These are phyloP conservation scores for Protonemura montana DNA, from an alignment of 2,888 invertebrate species.

Conservation along the genomic window DNA sequence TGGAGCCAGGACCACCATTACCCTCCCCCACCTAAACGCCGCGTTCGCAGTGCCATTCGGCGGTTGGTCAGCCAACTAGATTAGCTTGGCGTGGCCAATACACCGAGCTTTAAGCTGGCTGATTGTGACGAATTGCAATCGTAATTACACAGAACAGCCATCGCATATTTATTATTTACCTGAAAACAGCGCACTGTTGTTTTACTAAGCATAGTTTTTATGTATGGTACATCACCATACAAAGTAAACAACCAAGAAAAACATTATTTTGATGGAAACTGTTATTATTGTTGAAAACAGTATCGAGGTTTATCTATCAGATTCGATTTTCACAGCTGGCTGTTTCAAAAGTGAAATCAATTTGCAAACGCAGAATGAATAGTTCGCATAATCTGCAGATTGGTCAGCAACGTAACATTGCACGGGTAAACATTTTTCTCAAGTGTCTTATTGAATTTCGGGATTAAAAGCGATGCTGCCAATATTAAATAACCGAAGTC, in stretches of 20 bases:
- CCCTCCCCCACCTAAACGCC: too few species aligned
- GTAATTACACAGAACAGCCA: not conserved
- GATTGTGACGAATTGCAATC: not conserved
- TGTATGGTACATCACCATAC: not conserved
- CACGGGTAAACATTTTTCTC: not conserved
- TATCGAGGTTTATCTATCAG: not conserved
- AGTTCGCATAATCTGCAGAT: not conserved
- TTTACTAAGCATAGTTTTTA: not conserved
- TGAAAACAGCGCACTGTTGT: not conserved
- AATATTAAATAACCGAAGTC: not conserved
- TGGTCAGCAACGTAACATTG: not conserved
- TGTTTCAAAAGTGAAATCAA: not conserved
- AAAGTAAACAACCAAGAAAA: not conserved
- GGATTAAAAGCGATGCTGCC: not conserved
- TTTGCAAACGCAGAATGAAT: not conserved
- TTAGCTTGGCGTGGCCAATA: not conserved
- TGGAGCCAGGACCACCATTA: too few species aligned
- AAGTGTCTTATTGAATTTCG: not conserved
- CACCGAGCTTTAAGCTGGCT: not conserved
- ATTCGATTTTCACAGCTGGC: not conserved
- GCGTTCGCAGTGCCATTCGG: too few species aligned
- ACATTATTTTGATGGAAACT: not conserved
- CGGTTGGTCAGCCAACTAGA: not conserved
- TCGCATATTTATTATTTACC: not conserved
- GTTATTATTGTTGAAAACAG: not conserved